These are phyloP conservation scores for Leiothrix lutea DNA, from an alignment of 2,113 vertebrate species.

Conservation along the genomic window DNA sequence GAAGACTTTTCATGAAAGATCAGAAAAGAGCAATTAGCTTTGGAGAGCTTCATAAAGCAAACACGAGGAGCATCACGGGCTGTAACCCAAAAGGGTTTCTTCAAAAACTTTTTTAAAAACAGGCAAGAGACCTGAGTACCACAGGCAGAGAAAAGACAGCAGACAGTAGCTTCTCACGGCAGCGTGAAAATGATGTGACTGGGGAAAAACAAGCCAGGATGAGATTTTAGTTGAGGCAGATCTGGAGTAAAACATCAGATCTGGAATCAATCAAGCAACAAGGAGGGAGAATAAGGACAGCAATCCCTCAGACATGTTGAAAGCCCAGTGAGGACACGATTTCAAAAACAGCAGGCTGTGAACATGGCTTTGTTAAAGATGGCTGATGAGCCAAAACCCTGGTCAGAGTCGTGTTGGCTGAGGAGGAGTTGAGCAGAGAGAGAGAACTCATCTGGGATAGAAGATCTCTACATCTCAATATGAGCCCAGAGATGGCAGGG, in stretches of 20 bases:
- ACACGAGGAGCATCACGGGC: neutral
- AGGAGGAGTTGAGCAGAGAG: neutral
- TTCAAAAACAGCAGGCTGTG: constrained; percentile 22
- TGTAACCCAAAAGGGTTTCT: neutral
- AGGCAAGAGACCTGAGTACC: neutral
- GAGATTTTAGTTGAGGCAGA: neutral
- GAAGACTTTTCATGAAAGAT: neutral
- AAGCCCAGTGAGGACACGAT: neutral
- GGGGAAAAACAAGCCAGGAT: neutral
- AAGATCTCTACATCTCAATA: neutral
- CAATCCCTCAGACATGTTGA: constrained; percentile 17
- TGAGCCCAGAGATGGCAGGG: neutral
- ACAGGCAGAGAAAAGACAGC: neutral
- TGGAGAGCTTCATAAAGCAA: neutral
- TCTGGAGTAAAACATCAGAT: neutral
- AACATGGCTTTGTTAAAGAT: neutral
- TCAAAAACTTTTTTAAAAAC: neutral
- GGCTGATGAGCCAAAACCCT: neutral
- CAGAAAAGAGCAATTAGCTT: neutral
- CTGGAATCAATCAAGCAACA: constrained; percentile 27
- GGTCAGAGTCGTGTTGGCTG: neutral
- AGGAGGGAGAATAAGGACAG: neutral
- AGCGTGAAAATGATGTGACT: neutral
- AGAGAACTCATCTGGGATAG: neutral
- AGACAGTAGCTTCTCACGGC: neutral